Evolutionary conservation across 1,140 invertebrate genomes (phyloP).

Genomic region (Ceratoteleas bidentatus): DNA sequence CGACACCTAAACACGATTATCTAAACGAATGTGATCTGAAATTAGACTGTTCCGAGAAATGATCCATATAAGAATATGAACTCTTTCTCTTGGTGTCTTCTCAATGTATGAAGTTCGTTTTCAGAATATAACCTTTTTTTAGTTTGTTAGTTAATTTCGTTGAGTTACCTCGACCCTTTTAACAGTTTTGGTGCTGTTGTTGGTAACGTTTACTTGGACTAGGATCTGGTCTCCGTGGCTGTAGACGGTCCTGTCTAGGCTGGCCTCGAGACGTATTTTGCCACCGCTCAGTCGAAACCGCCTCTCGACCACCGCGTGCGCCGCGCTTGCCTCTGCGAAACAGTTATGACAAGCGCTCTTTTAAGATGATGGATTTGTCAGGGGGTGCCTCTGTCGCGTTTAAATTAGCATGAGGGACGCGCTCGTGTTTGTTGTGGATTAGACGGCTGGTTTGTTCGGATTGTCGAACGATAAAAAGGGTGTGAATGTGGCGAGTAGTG

Average conservation of each 20-base stretch:
- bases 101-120: too few relatives aligned
- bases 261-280: constrained; percentile 90
- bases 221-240: constrained; percentile 94
- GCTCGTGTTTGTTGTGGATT: neutral
- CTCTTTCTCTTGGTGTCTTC: too few relatives aligned
- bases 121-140: too few relatives aligned
- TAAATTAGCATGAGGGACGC: neutral
- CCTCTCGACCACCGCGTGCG: constrained; percentile 82
- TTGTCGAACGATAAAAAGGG: neutral
- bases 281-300: constrained; percentile 86
- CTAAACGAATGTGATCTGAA: too few relatives aligned
- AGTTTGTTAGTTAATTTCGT: too few relatives aligned
- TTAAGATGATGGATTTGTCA: constrained; percentile 24
- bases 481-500: too few relatives aligned
- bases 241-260: constrained; percentile 96
- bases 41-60: too few relatives aligned
- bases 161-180: constrained; percentile 91
- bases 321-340: constrained; percentile 71
- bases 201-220: constrained; percentile 93
- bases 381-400: neutral
- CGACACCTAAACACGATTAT: too few relatives aligned
- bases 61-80: too few relatives aligned
- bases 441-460: neutral
- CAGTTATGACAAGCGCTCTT: constrained; percentile 9
- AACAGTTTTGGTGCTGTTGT: constrained; percentile 97